These are phyloP conservation scores for Vombatus ursinus DNA, from an alignment of 2,113 vertebrate genomes.

Conservation along the genomic window DNA sequence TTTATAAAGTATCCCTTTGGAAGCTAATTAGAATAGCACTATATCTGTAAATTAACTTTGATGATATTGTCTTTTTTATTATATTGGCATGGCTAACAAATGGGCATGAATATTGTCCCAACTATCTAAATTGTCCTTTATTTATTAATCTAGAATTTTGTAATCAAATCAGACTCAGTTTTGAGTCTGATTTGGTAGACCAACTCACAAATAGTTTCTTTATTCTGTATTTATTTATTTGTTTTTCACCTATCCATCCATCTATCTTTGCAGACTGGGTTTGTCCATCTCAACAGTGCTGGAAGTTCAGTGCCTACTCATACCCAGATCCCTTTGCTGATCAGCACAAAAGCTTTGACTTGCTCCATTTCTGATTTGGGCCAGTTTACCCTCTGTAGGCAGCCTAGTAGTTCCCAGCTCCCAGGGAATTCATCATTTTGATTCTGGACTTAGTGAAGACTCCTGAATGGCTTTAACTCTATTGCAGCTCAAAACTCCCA, in stretches of 20 bases:
- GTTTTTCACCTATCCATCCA: background rate
- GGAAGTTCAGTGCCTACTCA: background rate
- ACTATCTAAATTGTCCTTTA: background rate
- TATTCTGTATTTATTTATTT: background rate
- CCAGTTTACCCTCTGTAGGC: background rate
- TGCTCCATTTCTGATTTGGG: background rate
- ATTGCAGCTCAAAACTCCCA: background rate
- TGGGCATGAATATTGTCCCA: background rate
- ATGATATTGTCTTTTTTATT: background rate
- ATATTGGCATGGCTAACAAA: background rate
- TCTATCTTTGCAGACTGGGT: background rate
- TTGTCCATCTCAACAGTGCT: background rate
- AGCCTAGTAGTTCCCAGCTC: background rate
- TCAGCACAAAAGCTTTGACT: background rate
- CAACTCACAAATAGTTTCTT: background rate
- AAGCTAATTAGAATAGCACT: background rate
- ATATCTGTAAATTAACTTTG: background rate
- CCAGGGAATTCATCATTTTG: background rate
- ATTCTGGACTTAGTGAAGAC: background rate
- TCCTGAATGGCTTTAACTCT: background rate
- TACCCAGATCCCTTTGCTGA: background rate
- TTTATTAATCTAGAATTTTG: background rate
- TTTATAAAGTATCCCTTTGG: background rate
- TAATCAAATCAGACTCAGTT: background rate
- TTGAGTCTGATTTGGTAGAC: background rate